Conservation (phyloP, 2,113 vertebrate genomes). For the Laticauda colubrina region DNA sequence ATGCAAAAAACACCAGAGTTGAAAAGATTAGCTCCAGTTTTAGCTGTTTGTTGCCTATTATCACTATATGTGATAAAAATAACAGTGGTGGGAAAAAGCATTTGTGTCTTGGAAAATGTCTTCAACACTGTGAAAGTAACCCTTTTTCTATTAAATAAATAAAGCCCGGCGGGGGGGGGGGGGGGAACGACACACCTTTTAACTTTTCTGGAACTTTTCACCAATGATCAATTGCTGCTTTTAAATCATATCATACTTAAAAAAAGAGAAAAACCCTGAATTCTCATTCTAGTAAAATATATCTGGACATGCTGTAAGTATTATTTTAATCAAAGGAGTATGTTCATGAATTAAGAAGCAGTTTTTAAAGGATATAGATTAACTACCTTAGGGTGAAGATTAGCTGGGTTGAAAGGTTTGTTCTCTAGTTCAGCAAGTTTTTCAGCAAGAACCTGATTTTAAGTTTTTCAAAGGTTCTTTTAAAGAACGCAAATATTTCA, state of each 20-base stretch:
- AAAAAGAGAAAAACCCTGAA: slow-evolving; percentile 88
- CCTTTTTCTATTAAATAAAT: slow-evolving; percentile 82
- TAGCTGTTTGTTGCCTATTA: slow-evolving; percentile 86
- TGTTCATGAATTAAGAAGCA: slow-evolving; percentile 79
- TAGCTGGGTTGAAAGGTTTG: not conserved
- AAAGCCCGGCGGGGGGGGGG: slow-evolving; percentile 58
- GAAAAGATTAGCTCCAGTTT: slow-evolving; percentile 99
- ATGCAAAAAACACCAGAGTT: slow-evolving; percentile 99
- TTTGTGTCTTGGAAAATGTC: slow-evolving; percentile 97
- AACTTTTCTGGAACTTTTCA: slow-evolving; percentile 78
- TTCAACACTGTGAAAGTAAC: slow-evolving; percentile 95
- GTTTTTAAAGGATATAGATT: slow-evolving; percentile 51
- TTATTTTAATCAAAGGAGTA: slow-evolving; percentile 90
- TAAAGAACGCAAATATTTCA: not conserved
- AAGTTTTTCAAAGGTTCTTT: not conserved
- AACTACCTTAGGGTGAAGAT: not conserved
- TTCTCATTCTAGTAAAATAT: slow-evolving; percentile 84
- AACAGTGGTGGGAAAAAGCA: slow-evolving; percentile 98
- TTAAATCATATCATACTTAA: slow-evolving; percentile 88
- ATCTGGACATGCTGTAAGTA: slow-evolving; percentile 82
- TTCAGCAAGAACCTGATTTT: not conserved
- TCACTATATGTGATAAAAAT: slow-evolving; percentile 89
- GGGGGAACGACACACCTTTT: slow-evolving; percentile 71
- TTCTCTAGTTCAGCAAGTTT: not conserved
- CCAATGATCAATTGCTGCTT: slow-evolving; percentile 81